Conservation (phyloP, 1,140 invertebrate species). For the Anagrus nilaparvatae region DNA sequence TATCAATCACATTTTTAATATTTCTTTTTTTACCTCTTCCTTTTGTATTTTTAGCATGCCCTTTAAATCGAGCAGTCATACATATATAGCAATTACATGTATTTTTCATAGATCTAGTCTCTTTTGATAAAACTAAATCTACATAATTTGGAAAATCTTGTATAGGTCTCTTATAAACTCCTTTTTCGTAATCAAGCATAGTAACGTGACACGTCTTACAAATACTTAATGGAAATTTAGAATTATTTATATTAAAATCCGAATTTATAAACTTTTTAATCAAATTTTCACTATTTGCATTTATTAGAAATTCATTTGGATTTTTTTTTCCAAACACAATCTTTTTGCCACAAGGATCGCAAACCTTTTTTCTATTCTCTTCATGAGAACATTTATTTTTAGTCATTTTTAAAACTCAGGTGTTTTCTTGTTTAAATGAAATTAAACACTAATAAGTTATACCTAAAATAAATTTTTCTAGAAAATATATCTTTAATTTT, state of each 20-base stretch:
- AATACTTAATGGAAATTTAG: constrained; percentile 1
- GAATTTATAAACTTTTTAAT: constrained; percentile 1
- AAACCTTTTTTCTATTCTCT: constrained; percentile 3
- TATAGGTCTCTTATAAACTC: constrained; percentile 1
- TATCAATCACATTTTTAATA: background rate
- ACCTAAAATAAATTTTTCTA: no score
- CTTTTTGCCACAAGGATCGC: constrained; percentile 3
- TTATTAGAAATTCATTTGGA: background rate
- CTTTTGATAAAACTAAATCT: background rate
- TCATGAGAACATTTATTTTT: background rate
- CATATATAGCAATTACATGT: constrained; percentile 6
- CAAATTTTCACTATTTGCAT: background rate
- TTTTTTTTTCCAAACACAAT: background rate
- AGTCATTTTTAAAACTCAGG: no score
- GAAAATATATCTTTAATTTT: background rate
- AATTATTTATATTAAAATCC: constrained; percentile 1
- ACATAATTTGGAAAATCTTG: background rate
- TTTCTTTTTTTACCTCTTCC: background rate
- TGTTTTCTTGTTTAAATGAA: no score
- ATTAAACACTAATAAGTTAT: no score
- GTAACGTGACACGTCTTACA: constrained; percentile 1
- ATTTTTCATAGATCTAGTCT: background rate
- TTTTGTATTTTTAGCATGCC: background rate
- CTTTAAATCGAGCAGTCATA: constrained; percentile 3
- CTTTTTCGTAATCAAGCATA: constrained; percentile 2